Conservation (phyloP, 2,888 invertebrate species). For the Nesidiocoris tenuis region DNA sequence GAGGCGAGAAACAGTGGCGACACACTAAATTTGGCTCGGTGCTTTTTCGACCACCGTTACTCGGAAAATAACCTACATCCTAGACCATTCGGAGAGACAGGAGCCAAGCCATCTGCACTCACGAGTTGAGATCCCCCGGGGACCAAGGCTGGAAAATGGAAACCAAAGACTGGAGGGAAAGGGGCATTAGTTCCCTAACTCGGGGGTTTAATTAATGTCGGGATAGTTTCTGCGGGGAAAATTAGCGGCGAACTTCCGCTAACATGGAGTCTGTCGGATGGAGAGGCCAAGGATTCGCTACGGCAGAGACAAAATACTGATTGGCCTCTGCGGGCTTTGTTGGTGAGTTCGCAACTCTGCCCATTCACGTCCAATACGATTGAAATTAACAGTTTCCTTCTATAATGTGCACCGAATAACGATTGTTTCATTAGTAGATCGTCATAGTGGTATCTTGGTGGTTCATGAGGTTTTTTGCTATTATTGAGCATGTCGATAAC, state of each 20-base stretch:
- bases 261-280: not conserved
- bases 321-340: not conserved
- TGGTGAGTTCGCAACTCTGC: not conserved
- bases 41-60: not conserved
- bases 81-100: not conserved
- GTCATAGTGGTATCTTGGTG: too few species aligned
- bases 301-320: not conserved
- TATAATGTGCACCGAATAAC: too few species aligned
- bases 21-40: not conserved
- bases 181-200: not conserved
- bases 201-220: not conserved
- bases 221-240: not conserved
- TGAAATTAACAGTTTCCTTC: not conserved
- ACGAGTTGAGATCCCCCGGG: not conserved
- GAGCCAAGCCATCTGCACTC: not conserved
- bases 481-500: too few species aligned
- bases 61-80: not conserved
- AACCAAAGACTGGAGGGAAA: not conserved
- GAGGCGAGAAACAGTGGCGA: too few species aligned
- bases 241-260: not conserved
- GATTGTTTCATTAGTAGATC: too few species aligned
- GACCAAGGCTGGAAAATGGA: not conserved
- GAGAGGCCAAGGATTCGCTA: not conserved
- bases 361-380: not conserved
- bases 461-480: too few species aligned